A percentile compares a stretch with the other conserved stretches of the same genome.
Evolutionary conservation across 2,797 vertebrate genomes (phyloP).

Genomic region (Cryptoblepharus egeriae): DNA sequence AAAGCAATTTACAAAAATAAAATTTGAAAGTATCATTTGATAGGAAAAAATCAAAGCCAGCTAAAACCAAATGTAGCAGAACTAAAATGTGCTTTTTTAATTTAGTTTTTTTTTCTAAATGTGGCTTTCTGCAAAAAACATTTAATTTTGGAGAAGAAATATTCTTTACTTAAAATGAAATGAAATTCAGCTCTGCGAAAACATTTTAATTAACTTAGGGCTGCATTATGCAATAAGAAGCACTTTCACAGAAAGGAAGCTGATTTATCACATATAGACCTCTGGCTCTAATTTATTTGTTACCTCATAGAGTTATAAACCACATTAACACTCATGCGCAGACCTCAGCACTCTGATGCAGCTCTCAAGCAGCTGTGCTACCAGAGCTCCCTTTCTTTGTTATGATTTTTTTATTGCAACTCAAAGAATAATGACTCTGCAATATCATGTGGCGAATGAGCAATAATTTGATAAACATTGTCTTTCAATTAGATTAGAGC

Average conservation of each 20-base stretch:
- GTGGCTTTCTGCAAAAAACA: slow-evolving; percentile 42
- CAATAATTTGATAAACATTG: slow-evolving; percentile 89
- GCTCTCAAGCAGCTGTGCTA: slow-evolving; percentile 80
- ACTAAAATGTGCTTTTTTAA: slow-evolving; percentile 32
- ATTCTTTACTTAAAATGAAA: slow-evolving; percentile 9
- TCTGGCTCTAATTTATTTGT: slow-evolving; percentile 76
- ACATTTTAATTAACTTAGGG: slow-evolving; percentile 63
- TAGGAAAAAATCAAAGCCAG: slow-evolving; percentile 30
- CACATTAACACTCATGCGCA: slow-evolving; percentile 58
- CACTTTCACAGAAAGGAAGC: slow-evolving; percentile 50
- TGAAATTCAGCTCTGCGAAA: slow-evolving; percentile 47
- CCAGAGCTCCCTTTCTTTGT: slow-evolving; percentile 77
- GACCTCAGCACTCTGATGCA: slow-evolving; percentile 64
- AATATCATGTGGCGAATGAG: slow-evolving; percentile 83
- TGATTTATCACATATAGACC: slow-evolving; percentile 71
- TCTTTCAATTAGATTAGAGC: slow-evolving; percentile 89
- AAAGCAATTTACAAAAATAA: slow-evolving; percentile 36
- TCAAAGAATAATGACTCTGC: slow-evolving; percentile 82
- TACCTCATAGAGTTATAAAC: slow-evolving; percentile 73
- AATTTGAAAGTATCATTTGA: slow-evolving; percentile 34
- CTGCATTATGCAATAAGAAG: slow-evolving; percentile 67
- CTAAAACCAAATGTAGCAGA: slow-evolving; percentile 39
- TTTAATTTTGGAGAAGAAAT: slow-evolving; percentile 47
- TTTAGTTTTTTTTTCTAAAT: slow-evolving; percentile 60
- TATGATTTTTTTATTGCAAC: slow-evolving; percentile 71